Conservation (phyloP, 1,140 invertebrate genomes). For the Drosophila ohnishii region DNA sequence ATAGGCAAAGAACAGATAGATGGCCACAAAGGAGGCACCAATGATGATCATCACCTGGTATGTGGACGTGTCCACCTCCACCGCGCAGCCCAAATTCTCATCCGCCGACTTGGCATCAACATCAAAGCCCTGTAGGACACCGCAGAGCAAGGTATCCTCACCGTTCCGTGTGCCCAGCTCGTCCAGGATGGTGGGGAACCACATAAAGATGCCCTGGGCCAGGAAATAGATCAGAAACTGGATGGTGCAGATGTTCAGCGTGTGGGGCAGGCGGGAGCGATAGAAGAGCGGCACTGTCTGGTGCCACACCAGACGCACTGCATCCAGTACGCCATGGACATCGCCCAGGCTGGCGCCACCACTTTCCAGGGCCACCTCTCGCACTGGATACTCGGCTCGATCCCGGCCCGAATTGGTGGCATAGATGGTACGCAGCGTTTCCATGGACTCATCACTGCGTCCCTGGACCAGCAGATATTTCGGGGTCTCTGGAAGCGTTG, state of each 20-base stretch:
- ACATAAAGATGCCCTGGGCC: constrained; percentile 83
- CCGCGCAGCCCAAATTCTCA: constrained; percentile 20
- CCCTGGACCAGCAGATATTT: constrained; percentile 89
- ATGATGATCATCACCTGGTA: constrained; percentile 73
- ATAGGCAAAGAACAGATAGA: constrained; percentile 76
- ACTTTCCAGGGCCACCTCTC: constrained; percentile 43
- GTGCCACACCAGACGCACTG: constrained; percentile 82
- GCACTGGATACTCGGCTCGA: constrained; percentile 57
- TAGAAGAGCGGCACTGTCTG: constrained; percentile 84
- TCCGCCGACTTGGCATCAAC: neutral
- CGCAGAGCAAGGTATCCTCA: constrained; percentile 42
- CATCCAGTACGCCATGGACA: constrained; percentile 62
- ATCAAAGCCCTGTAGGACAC: constrained; percentile 39
- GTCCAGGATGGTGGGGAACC: constrained; percentile 81
- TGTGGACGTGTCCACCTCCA: constrained; percentile 46
- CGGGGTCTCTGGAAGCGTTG: constrained; percentile 89
- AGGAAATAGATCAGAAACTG: constrained; percentile 84
- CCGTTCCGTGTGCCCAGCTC: constrained; percentile 42
- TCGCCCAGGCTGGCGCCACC: constrained; percentile 58
- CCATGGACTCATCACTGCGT: constrained; percentile 85
- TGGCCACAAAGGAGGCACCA: constrained; percentile 59
- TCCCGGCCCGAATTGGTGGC: constrained; percentile 84
- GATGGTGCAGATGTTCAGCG: constrained; percentile 84
- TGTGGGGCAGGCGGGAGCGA: constrained; percentile 84
- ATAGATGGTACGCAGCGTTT: constrained; percentile 86